Evolutionary conservation across 2,797 vertebrate species (phyloP).

Genomic region (Pangasius krempfi): DNA sequence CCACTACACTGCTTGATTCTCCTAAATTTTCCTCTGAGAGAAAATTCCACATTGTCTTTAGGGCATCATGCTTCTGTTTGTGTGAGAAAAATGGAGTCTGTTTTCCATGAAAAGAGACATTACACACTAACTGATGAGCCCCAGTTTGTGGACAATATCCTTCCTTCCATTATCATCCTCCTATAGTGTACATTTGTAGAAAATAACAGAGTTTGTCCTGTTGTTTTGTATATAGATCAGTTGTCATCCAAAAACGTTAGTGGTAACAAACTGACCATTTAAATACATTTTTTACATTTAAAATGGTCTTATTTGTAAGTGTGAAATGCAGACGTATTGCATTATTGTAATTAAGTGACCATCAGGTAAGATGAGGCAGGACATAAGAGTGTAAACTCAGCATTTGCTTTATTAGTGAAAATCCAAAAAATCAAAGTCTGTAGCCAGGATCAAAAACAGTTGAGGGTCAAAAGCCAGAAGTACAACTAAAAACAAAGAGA

Average conservation of each 20-base stretch:
- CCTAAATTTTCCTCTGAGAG: background rate
- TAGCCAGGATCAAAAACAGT: background rate
- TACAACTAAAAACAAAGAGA: background rate
- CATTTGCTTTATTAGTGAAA: background rate
- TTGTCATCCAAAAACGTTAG: background rate
- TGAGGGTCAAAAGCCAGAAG: background rate
- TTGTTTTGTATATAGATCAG: background rate
- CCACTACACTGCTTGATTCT: background rate
- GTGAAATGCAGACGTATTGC: background rate
- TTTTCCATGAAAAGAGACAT: background rate
- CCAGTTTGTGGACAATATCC: background rate
- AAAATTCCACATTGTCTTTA: background rate
- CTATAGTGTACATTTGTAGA: background rate
- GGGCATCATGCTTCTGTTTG: background rate
- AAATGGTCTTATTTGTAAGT: background rate
- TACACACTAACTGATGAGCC: background rate
- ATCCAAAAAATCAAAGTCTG: background rate
- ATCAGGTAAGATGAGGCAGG: background rate
- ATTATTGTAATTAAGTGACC: background rate
- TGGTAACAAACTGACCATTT: background rate
- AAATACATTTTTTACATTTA: background rate
- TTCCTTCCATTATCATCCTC: background rate
- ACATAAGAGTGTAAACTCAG: background rate
- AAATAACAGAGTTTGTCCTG: background rate
- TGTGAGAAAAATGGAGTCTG: background rate